Evolutionary conservation across 2,797 vertebrate species (phyloP).

Genomic region (Phoeniculus purpureus): DNA sequence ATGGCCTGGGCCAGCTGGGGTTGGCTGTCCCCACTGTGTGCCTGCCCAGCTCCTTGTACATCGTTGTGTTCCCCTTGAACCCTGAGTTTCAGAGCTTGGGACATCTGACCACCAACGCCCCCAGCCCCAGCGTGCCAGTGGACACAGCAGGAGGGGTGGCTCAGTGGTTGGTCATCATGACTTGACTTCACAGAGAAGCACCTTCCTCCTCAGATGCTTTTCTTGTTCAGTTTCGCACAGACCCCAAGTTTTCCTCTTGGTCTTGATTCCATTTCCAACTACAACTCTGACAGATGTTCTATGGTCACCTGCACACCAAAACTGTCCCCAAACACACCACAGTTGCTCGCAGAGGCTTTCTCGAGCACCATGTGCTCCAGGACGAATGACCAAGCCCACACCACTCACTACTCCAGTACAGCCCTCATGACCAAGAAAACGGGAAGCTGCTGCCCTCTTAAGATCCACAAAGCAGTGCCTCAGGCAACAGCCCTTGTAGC

Average conservation of each 20-base stretch:
- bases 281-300: neutral
- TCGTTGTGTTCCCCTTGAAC: neutral
- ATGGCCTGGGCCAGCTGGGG: neutral
- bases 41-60: neutral
- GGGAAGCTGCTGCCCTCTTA: constrained; percentile 9
- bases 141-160: neutral
- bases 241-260: neutral
- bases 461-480: neutral
- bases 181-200: neutral
- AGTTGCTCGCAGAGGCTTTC: neutral
- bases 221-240: neutral
- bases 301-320: neutral
- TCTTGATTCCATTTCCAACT: neutral
- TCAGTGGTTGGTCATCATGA: neutral
- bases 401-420: neutral
- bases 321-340: neutral
- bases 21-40: neutral
- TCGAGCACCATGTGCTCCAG: neutral
- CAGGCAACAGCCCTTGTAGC: neutral
- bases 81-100: neutral
- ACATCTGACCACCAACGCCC: neutral
- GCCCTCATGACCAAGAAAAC: neutral
- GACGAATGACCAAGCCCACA: neutral
- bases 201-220: neutral
- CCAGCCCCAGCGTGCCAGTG: neutral